phyloP scores from a whole-genome alignment of 2,797 vertebrate genomes.

The Sebastes minor region DNA sequence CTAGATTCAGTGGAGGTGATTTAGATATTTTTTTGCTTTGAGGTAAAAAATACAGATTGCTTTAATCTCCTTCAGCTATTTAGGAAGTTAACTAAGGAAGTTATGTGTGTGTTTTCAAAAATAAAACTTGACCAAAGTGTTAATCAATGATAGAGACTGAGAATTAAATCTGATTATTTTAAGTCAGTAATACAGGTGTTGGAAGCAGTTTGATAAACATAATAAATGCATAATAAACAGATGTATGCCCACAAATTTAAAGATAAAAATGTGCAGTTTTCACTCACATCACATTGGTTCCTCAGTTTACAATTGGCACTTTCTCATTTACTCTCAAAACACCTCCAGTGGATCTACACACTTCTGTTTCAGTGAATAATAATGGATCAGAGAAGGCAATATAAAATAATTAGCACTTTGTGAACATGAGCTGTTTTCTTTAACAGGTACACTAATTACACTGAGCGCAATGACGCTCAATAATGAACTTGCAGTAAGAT shows the following conservation, averaged over 20 bases:
- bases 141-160: background rate
- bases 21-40: background rate
- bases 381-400: background rate
- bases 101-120: background rate
- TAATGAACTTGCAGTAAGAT: background rate
- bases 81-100: background rate
- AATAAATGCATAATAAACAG: background rate
- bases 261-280: background rate
- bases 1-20: background rate
- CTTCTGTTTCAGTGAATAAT: background rate
- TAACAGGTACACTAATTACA: background rate
- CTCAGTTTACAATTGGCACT: background rate
- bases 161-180: too few relatives aligned
- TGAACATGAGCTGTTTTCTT: background rate
- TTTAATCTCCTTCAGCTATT: background rate
- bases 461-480: background rate
- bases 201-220: background rate
- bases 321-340: background rate
- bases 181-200: background rate
- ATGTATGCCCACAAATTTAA: background rate
- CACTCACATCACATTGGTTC: background rate
- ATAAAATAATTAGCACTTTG: slow-evolving; percentile 11
- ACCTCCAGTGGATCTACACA: background rate
- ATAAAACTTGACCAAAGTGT: slow-evolving; percentile 17
- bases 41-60: background rate